phyloP scores from a whole-genome alignment of 2,888 invertebrate genomes.

The Creontiades dilutus region DNA sequence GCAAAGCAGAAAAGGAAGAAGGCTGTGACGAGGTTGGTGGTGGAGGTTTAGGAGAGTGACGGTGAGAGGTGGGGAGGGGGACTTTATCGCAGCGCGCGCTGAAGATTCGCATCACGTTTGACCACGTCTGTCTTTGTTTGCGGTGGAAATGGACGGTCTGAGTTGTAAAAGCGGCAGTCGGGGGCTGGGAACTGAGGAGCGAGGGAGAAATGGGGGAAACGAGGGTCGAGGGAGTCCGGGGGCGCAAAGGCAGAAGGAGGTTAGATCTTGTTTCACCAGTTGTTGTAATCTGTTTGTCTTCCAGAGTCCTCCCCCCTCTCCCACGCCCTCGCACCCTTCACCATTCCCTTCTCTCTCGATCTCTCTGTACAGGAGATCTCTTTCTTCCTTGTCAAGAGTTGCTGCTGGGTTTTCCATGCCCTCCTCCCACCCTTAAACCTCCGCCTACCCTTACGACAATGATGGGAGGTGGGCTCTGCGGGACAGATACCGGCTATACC shows the following conservation, averaged over 20 bases:
- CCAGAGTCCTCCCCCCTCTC: background rate
- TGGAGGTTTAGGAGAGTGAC: too few species aligned
- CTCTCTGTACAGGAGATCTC: background rate
- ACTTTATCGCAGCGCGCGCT: slow-evolving; percentile 51
- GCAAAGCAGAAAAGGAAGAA: slow-evolving; percentile 29
- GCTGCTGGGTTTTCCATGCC: slow-evolving; percentile 4
- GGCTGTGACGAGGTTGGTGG: background rate
- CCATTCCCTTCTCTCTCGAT: background rate
- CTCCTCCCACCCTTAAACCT: background rate
- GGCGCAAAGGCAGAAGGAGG: slow-evolving; percentile 26
- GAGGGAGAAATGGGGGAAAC: background rate
- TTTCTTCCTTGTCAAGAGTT: background rate
- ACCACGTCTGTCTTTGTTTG: slow-evolving; percentile 70
- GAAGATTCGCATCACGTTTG: slow-evolving; percentile 68
- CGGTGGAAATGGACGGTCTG: slow-evolving; percentile 60
- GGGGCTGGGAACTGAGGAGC: background rate
- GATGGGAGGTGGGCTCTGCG: background rate
- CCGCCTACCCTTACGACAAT: background rate
- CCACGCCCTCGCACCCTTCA: background rate
- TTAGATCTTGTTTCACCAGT: slow-evolving; percentile 69
- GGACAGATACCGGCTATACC: background rate
- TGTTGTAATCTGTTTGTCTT: slow-evolving; percentile 68
- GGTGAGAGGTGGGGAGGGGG: background rate
- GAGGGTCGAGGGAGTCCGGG: background rate
- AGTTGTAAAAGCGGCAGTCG: slow-evolving; percentile 35